Conservation (phyloP, 2,888 invertebrate genomes). For the Thymelicus acteon region DNA sequence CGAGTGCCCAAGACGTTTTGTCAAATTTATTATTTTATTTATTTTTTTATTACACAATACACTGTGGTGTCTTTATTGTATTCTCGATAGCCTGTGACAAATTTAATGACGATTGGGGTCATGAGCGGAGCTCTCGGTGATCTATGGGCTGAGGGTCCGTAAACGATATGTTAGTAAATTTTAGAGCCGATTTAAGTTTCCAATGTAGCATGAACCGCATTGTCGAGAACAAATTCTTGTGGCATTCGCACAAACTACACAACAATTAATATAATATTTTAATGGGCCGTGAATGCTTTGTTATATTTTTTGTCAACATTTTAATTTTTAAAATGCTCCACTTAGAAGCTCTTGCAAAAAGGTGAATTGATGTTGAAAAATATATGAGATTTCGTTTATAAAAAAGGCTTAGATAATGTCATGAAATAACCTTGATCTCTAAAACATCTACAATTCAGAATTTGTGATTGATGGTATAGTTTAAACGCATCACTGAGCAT, state of each 20-base stretch:
- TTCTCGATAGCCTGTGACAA: constrained; percentile 82
- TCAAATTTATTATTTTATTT: constrained; percentile 85
- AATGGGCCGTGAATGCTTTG: constrained; percentile 69
- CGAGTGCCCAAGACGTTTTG: constrained; percentile 85
- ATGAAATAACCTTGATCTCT: too few relatives aligned
- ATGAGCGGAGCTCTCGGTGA: constrained; percentile 65
- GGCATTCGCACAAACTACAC: constrained; percentile 59
- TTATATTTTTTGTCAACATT: constrained; percentile 40
- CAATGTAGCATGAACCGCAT: constrained; percentile 73
- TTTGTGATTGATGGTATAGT: too few relatives aligned
- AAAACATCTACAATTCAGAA: too few relatives aligned
- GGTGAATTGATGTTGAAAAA: not conserved
- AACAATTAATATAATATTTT: constrained; percentile 58
- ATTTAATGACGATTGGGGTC: constrained; percentile 83
- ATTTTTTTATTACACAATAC: constrained; percentile 78
- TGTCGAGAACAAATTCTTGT: constrained; percentile 61
- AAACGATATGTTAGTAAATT: constrained; percentile 79
- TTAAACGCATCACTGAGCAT: too few relatives aligned
- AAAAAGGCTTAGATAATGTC: not conserved
- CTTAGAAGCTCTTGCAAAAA: not conserved
- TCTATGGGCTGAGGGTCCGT: constrained; percentile 71
- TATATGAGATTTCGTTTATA: not conserved
- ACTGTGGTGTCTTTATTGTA: constrained; percentile 76
- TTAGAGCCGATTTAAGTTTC: constrained; percentile 77
- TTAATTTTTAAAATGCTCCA: constrained; percentile 35